These are phyloP conservation scores for Nomada flava DNA, from an alignment of 2,888 invertebrate species.

Conservation along the genomic window DNA sequence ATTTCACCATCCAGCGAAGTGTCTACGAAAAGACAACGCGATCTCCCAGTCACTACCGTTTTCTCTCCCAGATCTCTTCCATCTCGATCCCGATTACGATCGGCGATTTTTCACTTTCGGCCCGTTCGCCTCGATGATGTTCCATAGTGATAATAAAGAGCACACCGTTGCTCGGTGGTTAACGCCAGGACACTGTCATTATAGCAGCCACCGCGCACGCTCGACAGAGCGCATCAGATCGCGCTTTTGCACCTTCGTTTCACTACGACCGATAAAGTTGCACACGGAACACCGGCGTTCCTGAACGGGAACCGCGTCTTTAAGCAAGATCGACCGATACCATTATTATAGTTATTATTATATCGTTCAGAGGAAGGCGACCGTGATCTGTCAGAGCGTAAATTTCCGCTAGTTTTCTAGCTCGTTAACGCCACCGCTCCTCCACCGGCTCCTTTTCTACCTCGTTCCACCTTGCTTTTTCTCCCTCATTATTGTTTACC, in stretches of 20 bases:
- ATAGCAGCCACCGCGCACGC: conserved; percentile 44
- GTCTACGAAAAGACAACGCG: no score
- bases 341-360: conserved; percentile 68
- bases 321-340: conserved; percentile 62
- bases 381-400: conserved; percentile 69
- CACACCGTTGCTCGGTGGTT: conserved; percentile 10
- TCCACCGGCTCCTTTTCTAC: conserved; percentile 47
- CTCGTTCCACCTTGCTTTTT: conserved; percentile 58
- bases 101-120: conserved; percentile 57
- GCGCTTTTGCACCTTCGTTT: conserved; percentile 37
- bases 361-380: conserved; percentile 62
- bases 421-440: conserved; percentile 69
- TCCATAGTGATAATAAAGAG: conserved; percentile 58
- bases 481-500: conserved; percentile 66
- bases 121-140: conserved; percentile 40
- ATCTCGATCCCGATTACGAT: conserved; percentile 31
- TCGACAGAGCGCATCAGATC: conserved; percentile 35
- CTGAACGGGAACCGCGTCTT: conserved; percentile 28
- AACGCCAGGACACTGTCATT: conserved; percentile 51
- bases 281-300: not conserved
- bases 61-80: not conserved
- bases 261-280: not conserved
- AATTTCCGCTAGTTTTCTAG: conserved; percentile 73
- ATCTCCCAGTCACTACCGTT: not conserved
- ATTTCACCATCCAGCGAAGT: no score